These are phyloP conservation scores for Drosophila trichaetosa DNA, from an alignment of 2,888 invertebrate genomes.

Conservation along the genomic window DNA sequence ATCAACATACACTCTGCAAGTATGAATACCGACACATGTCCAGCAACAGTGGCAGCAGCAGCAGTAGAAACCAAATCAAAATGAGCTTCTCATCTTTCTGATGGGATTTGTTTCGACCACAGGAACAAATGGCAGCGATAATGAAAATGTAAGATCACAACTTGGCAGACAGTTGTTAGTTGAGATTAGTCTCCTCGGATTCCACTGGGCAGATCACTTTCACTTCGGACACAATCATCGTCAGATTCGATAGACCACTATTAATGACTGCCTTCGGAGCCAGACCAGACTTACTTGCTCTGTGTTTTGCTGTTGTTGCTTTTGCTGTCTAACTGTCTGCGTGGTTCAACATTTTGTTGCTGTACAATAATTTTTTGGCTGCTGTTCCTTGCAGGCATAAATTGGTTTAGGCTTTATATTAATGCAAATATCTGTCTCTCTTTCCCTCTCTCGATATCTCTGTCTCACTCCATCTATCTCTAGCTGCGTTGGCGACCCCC, in stretches of 20 bases:
- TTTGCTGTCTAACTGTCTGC: slow-evolving; percentile 22
- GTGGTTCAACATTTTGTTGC: slow-evolving; percentile 35
- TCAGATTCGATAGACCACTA: slow-evolving; percentile 34
- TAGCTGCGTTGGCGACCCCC: slow-evolving; percentile 74
- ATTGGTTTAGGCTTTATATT: slow-evolving; percentile 78
- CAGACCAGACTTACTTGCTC: background rate
- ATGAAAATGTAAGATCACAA: slow-evolving; percentile 61
- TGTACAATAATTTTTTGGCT: slow-evolving; percentile 37
- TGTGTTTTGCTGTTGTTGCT: background rate
- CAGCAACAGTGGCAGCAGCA: background rate
- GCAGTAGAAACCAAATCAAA: slow-evolving; percentile 50
- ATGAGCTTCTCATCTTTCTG: slow-evolving; percentile 42
- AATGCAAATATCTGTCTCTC: slow-evolving; percentile 78
- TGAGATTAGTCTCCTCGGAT: slow-evolving; percentile 15
- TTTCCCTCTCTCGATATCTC: background rate
- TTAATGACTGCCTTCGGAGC: slow-evolving; percentile 26
- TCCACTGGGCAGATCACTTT: slow-evolving; percentile 51
- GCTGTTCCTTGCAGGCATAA: slow-evolving; percentile 75
- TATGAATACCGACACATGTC: background rate
- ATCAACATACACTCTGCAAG: background rate
- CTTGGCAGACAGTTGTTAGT: slow-evolving; percentile 17
- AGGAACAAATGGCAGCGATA: slow-evolving; percentile 62
- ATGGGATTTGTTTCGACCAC: slow-evolving; percentile 42
- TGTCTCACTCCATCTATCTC: background rate
- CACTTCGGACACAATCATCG: slow-evolving; percentile 39